Percentiles rank a stretch among this genome's conserved stretches.
Conservation (phyloP, 2,113 vertebrate genomes). For the Rhynchomys soricoides region DNA sequence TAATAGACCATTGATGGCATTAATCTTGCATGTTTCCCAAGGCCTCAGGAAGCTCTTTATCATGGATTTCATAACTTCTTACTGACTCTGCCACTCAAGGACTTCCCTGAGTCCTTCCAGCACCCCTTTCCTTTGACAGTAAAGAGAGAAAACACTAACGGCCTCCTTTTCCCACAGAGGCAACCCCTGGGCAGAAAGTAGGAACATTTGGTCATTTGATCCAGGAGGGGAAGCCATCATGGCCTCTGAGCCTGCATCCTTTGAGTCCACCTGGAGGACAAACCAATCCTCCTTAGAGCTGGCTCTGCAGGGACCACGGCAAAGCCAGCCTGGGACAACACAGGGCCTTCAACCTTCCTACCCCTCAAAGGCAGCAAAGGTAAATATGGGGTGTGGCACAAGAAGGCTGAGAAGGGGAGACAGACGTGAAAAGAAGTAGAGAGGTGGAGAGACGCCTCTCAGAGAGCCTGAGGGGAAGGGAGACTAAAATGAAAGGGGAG, state of each 20-base stretch:
- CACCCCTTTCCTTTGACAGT: not conserved
- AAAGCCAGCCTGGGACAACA: not conserved
- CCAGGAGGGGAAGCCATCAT: not conserved
- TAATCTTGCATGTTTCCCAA: not conserved
- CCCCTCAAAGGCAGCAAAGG: not conserved
- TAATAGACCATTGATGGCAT: not conserved
- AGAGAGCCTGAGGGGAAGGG: not conserved
- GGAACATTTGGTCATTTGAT: fast-evolving
- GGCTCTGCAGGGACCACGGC: not conserved
- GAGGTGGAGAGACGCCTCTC: not conserved
- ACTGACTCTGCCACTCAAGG: not conserved
- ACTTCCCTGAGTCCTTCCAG: not conserved
- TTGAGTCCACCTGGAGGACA: not conserved
- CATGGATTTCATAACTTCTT: not conserved
- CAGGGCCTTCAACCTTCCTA: not conserved
- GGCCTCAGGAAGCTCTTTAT: not conserved
- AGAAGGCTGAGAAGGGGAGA: not conserved
- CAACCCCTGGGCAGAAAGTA: not conserved
- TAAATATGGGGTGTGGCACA: not conserved
- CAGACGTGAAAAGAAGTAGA: not conserved
- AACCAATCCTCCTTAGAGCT: not conserved
- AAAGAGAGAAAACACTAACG: not conserved
- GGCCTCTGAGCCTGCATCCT: not conserved
- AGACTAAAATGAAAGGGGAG: not conserved
- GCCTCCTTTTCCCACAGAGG: not conserved